A percentile compares a stretch with the other conserved stretches of the same genome.
phyloP scores from a whole-genome alignment of 2,888 invertebrate species.

The Pheosia gnoma region DNA sequence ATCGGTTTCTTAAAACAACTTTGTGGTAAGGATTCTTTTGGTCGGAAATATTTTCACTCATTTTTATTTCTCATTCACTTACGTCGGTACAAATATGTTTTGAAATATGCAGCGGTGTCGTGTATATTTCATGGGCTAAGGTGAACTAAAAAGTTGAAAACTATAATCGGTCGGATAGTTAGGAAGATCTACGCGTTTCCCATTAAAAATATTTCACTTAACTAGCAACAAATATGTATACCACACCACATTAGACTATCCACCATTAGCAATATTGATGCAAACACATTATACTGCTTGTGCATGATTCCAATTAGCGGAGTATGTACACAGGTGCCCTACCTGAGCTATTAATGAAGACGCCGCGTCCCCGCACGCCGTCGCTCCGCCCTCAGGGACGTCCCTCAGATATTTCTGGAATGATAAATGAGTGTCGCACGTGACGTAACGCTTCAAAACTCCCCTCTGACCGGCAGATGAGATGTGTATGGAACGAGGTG shows the following conservation, averaged over 20 bases:
- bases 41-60: too few relatives aligned
- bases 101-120: too few relatives aligned
- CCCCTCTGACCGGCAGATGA: conserved; percentile 43
- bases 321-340: conserved; percentile 36
- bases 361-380: conserved; percentile 36
- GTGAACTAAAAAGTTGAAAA: too few relatives aligned
- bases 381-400: conserved; percentile 43
- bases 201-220: background rate
- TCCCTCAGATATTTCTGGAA: conserved; percentile 60
- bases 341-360: conserved; percentile 53
- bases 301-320: conserved; percentile 49
- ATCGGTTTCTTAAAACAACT: too few relatives aligned
- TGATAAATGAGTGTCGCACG: conserved; percentile 66
- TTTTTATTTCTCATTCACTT: too few relatives aligned
- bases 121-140: too few relatives aligned
- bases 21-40: too few relatives aligned
- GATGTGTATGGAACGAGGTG: conserved; percentile 16
- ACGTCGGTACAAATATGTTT: too few relatives aligned
- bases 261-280: conserved; percentile 16
- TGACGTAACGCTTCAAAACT: conserved; percentile 55
- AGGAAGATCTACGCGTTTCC: too few relatives aligned
- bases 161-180: too few relatives aligned
- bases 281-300: conserved; percentile 34
- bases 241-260: background rate
- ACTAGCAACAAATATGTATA: background rate